Evolutionary conservation across 1,140 invertebrate genomes (phyloP).

Genomic region (Diachasma alloeum): DNA sequence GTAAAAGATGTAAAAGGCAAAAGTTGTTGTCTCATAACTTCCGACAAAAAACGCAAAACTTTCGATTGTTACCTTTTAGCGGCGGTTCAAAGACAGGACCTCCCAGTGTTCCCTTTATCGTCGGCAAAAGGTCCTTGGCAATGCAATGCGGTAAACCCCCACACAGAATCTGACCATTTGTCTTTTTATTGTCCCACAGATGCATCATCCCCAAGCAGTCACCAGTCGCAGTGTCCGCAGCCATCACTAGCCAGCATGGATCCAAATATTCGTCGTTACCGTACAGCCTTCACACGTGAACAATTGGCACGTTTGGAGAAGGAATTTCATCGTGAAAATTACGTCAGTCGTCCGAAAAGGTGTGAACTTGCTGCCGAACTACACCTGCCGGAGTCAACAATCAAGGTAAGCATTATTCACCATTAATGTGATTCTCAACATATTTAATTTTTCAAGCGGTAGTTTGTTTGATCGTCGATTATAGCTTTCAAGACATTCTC

Average conservation of each 20-base stretch:
- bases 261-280: slow-evolving; percentile 85
- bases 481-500: slow-evolving; percentile 33
- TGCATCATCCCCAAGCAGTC: slow-evolving; percentile 22
- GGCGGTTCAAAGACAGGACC: background rate
- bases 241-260: slow-evolving; percentile 62
- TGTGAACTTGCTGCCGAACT: slow-evolving; percentile 95
- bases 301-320: slow-evolving; percentile 94
- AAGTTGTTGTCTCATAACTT: background rate
- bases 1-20: too few relatives aligned
- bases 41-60: background rate
- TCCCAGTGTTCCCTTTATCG: background rate
- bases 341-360: slow-evolving; percentile 92
- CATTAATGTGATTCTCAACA: background rate
- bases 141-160: background rate
- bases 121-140: background rate
- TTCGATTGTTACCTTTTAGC: background rate
- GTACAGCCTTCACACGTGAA: slow-evolving; percentile 97
- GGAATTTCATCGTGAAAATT: slow-evolving; percentile 97
- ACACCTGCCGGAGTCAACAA: slow-evolving; percentile 95
- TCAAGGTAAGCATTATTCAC: slow-evolving; percentile 79
- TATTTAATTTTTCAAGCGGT: slow-evolving; percentile 20
- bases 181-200: slow-evolving; percentile 6
- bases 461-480: slow-evolving; percentile 52
- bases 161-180: background rate
- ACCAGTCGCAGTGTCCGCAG: slow-evolving; percentile 29